Conservation (phyloP, 2,113 vertebrate species). For the Festucalex cinctus region DNA sequence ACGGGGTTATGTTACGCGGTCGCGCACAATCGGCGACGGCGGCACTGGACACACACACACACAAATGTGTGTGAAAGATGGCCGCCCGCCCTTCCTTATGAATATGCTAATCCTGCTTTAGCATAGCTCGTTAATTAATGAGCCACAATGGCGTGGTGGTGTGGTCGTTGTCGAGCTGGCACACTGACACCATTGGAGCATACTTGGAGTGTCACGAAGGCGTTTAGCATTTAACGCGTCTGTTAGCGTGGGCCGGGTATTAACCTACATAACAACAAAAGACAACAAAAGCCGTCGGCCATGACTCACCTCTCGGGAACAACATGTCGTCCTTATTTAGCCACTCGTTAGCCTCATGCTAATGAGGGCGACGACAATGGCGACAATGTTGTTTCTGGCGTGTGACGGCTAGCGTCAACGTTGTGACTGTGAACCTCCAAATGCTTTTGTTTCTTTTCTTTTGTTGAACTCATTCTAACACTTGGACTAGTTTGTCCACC, state of each 20-base stretch:
- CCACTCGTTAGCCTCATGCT: background rate
- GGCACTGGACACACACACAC: slow-evolving; percentile 66
- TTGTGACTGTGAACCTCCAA: background rate
- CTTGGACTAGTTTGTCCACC: too few species aligned
- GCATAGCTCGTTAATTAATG: slow-evolving; percentile 75
- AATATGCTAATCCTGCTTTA: slow-evolving; percentile 79
- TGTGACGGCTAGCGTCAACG: background rate
- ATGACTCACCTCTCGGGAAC: background rate
- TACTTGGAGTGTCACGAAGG: background rate
- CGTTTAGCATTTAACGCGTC: background rate
- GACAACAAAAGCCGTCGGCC: slow-evolving; percentile 1
- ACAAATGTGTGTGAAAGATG: slow-evolving; percentile 76
- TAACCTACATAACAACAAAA: slow-evolving; percentile 52
- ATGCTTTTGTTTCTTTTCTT: too few species aligned
- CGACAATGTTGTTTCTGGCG: background rate
- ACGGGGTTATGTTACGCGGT: slow-evolving; percentile 63
- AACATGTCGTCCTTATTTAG: background rate
- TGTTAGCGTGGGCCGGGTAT: slow-evolving; percentile 35
- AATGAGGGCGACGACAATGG: background rate
- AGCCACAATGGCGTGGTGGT: slow-evolving; percentile 56
- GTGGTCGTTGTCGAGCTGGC: background rate
- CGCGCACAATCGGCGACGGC: slow-evolving; percentile 63
- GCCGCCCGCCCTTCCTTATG: slow-evolving; percentile 64
- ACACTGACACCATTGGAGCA: background rate
- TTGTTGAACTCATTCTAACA: too few species aligned